Evolutionary conservation across 2,888 invertebrate species (phyloP), one percentile per base, ranked within the genome.

Genomic region (Strigamia maritima): DNA sequence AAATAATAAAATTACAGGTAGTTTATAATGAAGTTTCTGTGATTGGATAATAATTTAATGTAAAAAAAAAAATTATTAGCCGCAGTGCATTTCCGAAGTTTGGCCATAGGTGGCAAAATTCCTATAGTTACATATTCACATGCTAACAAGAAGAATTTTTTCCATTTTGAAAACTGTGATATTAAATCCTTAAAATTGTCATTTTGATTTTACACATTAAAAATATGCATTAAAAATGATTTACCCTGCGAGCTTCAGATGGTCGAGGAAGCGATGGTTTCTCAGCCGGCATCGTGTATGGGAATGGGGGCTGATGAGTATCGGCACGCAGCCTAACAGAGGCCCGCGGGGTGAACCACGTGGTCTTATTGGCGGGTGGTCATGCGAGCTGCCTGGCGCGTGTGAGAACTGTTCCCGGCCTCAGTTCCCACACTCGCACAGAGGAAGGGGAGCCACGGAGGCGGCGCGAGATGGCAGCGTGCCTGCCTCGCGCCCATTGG

Each of bases 221-320:
- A 44, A 0, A 28, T n/a, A 1, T 19, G 31, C 22, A 24, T 31
- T 3, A 74, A 19, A 28, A 74, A n/a, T n/a, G 75, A 81, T 82
- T 87, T 86, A 91, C 91, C 89, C 91, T 90, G 85, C 92, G 87
- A 80, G 91, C 76, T 8, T 76, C 76, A 4, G 44, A 40, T 7
- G 76, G 16, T 19, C 44, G 2, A 4, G 40, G 38, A n/a, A 76
- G 19, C 60, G 60, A 22, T n/a, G 76, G 76, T 40, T 76, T 76
- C 44, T 76, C 76, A 38, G 76, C 76, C 38, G 76, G 76, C 76
- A 76, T 76, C 24, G 24, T 60, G 60, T 24, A 60, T 60, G 60
- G 60, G 60, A 60, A 60, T 60, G 60, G 60, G 60, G 44, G 2
- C 60, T 60, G 60, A 60, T 44, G 60, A 22, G 22, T 60, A 24